Percentiles rank a stretch among this genome's conserved stretches.
phyloP scores from a whole-genome alignment of 2,888 invertebrate genomes.

The Scaptomyza cyrtandrae region DNA sequence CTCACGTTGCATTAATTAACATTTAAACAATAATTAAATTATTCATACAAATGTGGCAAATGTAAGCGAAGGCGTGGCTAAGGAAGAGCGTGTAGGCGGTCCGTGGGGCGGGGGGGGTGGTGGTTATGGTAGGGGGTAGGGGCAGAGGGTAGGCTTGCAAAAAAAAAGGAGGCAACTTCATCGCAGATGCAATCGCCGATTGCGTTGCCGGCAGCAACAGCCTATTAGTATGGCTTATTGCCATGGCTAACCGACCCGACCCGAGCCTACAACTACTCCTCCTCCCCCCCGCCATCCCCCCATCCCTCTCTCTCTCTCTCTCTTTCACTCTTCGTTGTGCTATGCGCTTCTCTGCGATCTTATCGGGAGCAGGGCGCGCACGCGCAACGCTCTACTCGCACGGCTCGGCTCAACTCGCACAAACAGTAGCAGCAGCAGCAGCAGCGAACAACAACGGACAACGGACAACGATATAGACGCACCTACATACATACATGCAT shows the following conservation, averaged over 20 bases:
- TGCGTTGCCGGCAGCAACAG: constrained; percentile 56
- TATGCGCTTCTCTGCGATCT: constrained; percentile 41
- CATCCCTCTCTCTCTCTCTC: not conserved
- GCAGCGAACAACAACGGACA: constrained; percentile 1
- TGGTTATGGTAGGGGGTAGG: not conserved
- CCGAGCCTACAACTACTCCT: constrained; percentile 3
- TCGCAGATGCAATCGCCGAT: constrained; percentile 54
- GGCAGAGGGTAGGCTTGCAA: not conserved
- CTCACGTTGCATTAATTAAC: constrained; percentile 83
- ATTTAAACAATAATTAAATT: constrained; percentile 84
- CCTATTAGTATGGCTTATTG: constrained; percentile 79
- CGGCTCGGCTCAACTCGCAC: constrained; percentile 14
- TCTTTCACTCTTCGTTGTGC: not conserved
- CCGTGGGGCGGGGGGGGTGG: too few relatives aligned
- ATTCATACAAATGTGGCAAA: constrained; percentile 82
- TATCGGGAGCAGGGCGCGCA: constrained; percentile 70
- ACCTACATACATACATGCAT: constrained; percentile 1
- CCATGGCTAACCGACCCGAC: constrained; percentile 51
- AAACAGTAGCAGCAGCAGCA: too few relatives aligned
- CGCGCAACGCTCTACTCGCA: constrained; percentile 61
- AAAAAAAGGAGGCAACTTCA: constrained; percentile 25
- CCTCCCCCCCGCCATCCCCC: too few relatives aligned
- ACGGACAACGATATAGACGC: constrained; percentile 35
- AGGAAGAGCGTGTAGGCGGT: not conserved
- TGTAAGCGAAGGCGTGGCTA: constrained; percentile 39